Percentiles rank a stretch among this genome's conserved stretches.
Conservation (phyloP, 2,797 vertebrate genomes). For the Spondyliosoma cantharus region DNA sequence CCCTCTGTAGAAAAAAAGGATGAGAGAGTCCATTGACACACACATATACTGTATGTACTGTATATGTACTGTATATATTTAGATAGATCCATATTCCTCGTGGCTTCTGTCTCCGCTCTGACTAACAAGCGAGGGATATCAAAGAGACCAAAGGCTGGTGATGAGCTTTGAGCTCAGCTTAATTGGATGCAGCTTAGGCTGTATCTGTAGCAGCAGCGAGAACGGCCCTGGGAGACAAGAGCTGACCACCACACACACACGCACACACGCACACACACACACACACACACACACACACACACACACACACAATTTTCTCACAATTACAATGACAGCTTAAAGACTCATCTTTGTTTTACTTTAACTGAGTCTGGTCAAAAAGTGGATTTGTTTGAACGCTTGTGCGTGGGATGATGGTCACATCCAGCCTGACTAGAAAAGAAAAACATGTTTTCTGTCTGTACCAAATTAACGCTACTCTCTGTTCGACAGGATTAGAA, state of each 20-base stretch:
- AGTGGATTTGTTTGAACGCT: constrained; percentile 8
- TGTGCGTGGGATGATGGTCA: background rate
- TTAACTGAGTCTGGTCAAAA: constrained; percentile 37
- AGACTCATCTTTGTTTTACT: constrained; percentile 48
- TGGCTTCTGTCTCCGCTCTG: constrained; percentile 39
- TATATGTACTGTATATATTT: constrained; percentile 5
- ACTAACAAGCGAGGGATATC: constrained; percentile 70
- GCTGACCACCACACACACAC: constrained; percentile 39
- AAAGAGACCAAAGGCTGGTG: constrained; percentile 70
- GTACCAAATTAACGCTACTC: constrained; percentile 1
- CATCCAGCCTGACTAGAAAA: constrained; percentile 18
- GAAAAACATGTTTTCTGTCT: constrained; percentile 9
- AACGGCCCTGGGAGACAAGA: constrained; percentile 53
- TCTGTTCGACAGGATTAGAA: background rate
- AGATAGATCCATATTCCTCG: constrained; percentile 31
- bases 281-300: constrained; percentile 2
- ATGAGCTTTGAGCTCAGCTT: constrained; percentile 71
- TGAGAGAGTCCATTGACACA: constrained; percentile 1
- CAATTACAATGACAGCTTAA: constrained; percentile 49
- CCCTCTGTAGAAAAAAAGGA: constrained; percentile 8
- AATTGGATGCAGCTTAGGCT: constrained; percentile 70
- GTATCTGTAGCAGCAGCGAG: constrained; percentile 48
- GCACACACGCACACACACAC: constrained; percentile 15
- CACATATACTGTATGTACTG: background rate
- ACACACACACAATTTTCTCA: background rate